A percentile compares a stretch with the other conserved stretches of the same genome.
Conservation (phyloP, 2,113 vertebrate species). For the Aegithalos caudatus region DNA sequence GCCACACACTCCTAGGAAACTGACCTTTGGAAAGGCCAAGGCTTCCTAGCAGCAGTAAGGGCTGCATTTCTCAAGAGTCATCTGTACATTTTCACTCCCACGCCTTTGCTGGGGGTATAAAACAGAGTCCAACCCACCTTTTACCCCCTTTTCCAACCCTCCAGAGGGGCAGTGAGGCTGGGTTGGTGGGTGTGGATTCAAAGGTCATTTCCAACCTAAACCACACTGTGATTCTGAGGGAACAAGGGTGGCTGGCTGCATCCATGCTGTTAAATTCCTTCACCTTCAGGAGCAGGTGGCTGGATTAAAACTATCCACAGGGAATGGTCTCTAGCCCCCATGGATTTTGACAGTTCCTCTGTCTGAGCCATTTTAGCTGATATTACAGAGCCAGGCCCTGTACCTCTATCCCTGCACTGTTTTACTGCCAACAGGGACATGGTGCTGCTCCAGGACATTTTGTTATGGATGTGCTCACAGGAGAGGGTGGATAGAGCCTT, state of each 20-base stretch:
- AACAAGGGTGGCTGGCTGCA: neutral
- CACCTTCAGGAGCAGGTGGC: neutral
- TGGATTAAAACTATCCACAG: neutral
- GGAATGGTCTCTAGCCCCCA: neutral
- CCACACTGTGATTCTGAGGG: neutral
- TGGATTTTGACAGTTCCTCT: no score
- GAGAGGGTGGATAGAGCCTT: neutral
- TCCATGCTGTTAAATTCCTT: neutral
- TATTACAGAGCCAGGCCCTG: neutral
- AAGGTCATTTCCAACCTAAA: neutral
- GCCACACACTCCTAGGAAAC: neutral
- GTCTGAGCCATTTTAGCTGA: neutral
- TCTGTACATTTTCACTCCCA: neutral
- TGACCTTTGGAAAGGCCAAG: neutral
- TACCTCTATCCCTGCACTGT: neutral
- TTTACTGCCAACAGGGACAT: neutral
- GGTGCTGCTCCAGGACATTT: neutral
- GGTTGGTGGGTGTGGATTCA: neutral
- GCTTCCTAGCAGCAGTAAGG: neutral
- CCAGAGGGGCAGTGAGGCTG: neutral
- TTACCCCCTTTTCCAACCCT: neutral
- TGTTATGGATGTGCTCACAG: neutral
- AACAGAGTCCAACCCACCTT: neutral
- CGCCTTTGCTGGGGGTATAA: neutral
- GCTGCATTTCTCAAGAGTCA: neutral